These are phyloP conservation scores for Bambusicola thoracicus DNA, from an alignment of 2,113 vertebrate species.

Conservation along the genomic window DNA sequence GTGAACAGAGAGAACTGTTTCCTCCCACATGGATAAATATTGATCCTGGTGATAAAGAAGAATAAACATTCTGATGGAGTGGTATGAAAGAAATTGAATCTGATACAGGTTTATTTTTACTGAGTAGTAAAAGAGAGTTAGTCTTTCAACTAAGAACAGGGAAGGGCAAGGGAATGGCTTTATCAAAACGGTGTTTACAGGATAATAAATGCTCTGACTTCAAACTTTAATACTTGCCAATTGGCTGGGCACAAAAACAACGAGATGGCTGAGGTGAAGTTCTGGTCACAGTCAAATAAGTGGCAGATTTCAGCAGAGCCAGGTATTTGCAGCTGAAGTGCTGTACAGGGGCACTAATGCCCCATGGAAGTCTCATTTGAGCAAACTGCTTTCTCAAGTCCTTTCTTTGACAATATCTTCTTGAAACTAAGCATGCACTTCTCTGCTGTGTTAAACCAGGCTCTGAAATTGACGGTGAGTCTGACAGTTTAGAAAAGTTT, in stretches of 20 bases:
- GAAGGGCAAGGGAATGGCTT: slow-evolving; percentile 54
- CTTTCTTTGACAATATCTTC: neutral
- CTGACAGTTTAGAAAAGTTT: neutral
- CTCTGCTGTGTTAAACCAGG: neutral
- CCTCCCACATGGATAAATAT: slow-evolving; percentile 71
- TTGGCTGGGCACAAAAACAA: slow-evolving; percentile 36
- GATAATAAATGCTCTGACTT: slow-evolving; percentile 56
- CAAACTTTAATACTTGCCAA: slow-evolving; percentile 1
- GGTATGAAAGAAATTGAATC: slow-evolving; percentile 42
- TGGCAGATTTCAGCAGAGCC: neutral
- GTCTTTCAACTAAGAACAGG: slow-evolving; percentile 51
- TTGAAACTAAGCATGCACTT: fast-evolving
- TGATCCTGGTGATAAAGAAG: slow-evolving; percentile 59
- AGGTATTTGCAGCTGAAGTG: neutral
- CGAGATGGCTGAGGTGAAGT: neutral
- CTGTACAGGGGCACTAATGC: neutral
- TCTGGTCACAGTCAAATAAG: slow-evolving; percentile 1
- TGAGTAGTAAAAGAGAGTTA: slow-evolving; percentile 45
- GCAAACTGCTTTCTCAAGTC: neutral
- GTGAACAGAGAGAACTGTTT: slow-evolving; percentile 46
- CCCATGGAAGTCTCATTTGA: neutral
- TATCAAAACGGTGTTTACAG: slow-evolving; percentile 48
- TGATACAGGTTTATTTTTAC: slow-evolving; percentile 39
- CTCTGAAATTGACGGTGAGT: neutral
- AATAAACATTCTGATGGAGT: slow-evolving; percentile 61